phyloP scores from a whole-genome alignment of 1,140 invertebrate genomes.

The Drosophila nebulosa region DNA sequence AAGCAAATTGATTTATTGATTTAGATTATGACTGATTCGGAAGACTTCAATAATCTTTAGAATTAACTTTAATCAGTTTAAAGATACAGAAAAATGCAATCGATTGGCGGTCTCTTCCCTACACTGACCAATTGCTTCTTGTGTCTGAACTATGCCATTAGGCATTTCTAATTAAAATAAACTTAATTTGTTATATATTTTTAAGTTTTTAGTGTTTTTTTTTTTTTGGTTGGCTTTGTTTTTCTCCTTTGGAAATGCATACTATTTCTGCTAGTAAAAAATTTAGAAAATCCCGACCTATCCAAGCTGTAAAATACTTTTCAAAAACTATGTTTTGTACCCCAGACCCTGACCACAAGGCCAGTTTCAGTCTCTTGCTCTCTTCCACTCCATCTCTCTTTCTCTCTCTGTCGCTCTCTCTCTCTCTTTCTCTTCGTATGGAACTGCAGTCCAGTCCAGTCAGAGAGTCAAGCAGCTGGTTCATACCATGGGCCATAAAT shows the following conservation, averaged over 20 bases:
- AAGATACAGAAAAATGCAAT: too few relatives aligned
- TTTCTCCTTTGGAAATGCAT: neutral
- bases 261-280: neutral
- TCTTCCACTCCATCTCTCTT: neutral
- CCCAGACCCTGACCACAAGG: constrained; percentile 4
- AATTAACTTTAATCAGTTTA: too few relatives aligned
- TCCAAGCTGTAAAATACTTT: constrained; percentile 8
- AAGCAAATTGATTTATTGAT: too few relatives aligned
- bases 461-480: constrained; percentile 23
- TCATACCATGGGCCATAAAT: constrained; percentile 59
- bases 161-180: neutral
- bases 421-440: neutral
- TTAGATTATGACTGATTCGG: too few relatives aligned
- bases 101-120: too few relatives aligned
- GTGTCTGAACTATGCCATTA: neutral
- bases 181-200: neutral
- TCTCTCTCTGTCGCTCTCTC: neutral
- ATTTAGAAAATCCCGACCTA: neutral
- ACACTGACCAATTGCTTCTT: too few relatives aligned
- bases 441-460: neutral
- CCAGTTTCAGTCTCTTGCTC: neutral
- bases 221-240: too few relatives aligned
- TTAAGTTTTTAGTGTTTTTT: neutral
- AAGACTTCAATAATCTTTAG: too few relatives aligned
- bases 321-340: constrained; percentile 3